Base-by-base conservation (phyloP, 2,113 vertebrate species). In the Lanius collurio region DNA sequence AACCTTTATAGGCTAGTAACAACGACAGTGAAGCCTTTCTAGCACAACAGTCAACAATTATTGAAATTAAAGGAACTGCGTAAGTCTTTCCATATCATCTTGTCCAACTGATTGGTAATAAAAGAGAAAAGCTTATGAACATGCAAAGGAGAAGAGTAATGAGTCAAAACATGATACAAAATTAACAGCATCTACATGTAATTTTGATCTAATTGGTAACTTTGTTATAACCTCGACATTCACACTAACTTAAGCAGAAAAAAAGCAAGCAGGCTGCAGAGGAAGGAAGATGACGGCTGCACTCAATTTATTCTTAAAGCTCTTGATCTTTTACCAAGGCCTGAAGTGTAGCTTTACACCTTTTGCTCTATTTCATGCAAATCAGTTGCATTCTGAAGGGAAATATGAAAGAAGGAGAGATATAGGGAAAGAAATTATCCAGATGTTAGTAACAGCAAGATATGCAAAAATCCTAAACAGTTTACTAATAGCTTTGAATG, bases 401-500 rank as follows among this genome's bases (percentile, higher is more conserved):
- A 88, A 86, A 60, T 19, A 83, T 2, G 13, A 60, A 23, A 55
- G 50, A 7, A 79, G 18, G 7, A 83, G 49, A 71, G 26, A 71
- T 7, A 24, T 37, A 19, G 7, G 62, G 89, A 26, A 50, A 67
- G 24, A 77, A 90, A 28, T 53, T 33, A 79, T 44, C 35, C 71
- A 76, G 39, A 78, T 83, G 26, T 62, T 67, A 82, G 13, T 30
- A 46, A 57, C 33, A 62, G 21, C 46, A 57, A 71, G n/a, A 80
- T 65, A 90, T 81, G 74, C 55, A 76, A 65, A 52, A 90, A 68
- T 91, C 33, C 67, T 60, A 65, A 85, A 84, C 50, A 90, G 39
- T 87, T 95, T 76, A 67, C 39, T 70, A 63, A 68, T 33, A 94
- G 87, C 50, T 87, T 33, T 89, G 69, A 92, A 94, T 69, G 30